Base-by-base conservation (phyloP, 2,888 invertebrate genomes). In the Acronicta psi region DNA sequence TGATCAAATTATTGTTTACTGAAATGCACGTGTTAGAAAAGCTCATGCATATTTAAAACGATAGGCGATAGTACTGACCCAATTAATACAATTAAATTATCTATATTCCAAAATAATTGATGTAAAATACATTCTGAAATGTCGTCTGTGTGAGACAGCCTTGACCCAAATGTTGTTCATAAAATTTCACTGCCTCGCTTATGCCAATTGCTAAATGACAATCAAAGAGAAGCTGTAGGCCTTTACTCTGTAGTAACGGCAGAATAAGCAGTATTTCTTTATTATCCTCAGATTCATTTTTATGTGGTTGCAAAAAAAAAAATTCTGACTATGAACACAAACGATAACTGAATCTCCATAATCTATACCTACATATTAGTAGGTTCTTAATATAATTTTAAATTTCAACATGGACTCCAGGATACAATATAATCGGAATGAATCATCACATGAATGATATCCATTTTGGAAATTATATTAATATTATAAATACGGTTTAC, bases 91-190 rank as follows among this genome's bases (percentile, higher is more conserved):
- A 20, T 20, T 4, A 47, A 73, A 68, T 65, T 71, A 63, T 60
- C 55, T 47, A 61, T 59, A 75, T 69, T 62, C 59, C 56, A 61
- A 74, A 72, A 71, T 71, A 72, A 70, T 78, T 75, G 71, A 77
- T 63, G 59, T 59, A 67, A 67, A 73, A 69, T 75, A 73, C 49
- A 60, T 59, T 64, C 61, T 59, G 59, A 59, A 65, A 51, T 75
- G 62, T 75, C 59, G 53, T 63, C 68, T 63, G 66, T 75, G 60
- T 62, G 70, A 77, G 77, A 77, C 79, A 85, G 78, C 91, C 91
- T 91, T 91, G 91, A 88, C 89, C 89, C 73, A 75, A 90, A 88
- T 89, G 83, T 83, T 81, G 80, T 85, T 90, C 88, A 85, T 91
- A 88, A 89, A 90, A 90, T 90, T 88, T 84, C 83, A 87, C 82